Base-by-base conservation (phyloP, 2,888 invertebrate species). In the Aplocera efformata region DNA sequence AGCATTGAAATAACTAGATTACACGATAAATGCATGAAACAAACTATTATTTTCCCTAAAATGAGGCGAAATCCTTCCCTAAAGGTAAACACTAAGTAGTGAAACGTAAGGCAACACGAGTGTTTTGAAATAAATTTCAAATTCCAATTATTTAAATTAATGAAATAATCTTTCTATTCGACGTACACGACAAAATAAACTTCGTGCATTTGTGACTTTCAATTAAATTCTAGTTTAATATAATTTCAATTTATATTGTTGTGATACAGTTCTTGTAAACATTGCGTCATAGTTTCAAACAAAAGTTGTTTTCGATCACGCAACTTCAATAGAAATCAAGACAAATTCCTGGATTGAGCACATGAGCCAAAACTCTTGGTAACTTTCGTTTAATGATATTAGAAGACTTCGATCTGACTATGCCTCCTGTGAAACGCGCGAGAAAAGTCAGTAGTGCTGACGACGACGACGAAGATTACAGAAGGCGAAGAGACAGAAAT, bases 401-500 rank as follows among this genome's bases (percentile, higher is more conserved):
- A 63, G 74, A 80, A 51, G 72, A 68, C 24, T 65, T 60, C 39
- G 61, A 59, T 48, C 24, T 42, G 13, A 40, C 36, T 21, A 88
- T 88, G 86, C 73, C 86, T 66, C 86, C 86, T 47, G 68, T 64
- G 9, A 84, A 86, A 58, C 75, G 79, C 47, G 73, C 72, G 52
- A 74, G 71, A 66, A 72, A 74, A 32, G 80, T 73, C 7, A 88
- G 89, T 41, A 90, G 90, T 39, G 93, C 93, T 7, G 91, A 92
- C 32, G 92, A 92, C 55, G 93, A 92, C 30, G 91, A 91, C 33
- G 93, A 92, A 7, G 93, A 93, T 57, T 95, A 95, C 64, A 88
- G 94, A 44, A 91, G 90, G 54, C 90, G 92, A 35, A 84, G 95
- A 22, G 94, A 94, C 62, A 90, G 94, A 60, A 95, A 95, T 79